phyloP scores from a whole-genome alignment of 2,888 invertebrate species.

The Eulithis testata region DNA sequence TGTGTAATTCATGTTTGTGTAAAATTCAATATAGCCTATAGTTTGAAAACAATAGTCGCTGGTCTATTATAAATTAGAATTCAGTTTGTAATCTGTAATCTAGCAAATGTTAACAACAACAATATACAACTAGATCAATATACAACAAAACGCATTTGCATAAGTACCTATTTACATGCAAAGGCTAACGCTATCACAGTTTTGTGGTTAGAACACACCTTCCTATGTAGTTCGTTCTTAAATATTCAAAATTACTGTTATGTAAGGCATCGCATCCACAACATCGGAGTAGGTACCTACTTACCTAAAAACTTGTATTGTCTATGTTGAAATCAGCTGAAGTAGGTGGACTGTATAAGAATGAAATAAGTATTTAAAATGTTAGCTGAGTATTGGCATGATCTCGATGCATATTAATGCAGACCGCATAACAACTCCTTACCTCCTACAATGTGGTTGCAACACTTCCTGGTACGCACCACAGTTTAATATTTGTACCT shows the following conservation, averaged over 20 bases:
- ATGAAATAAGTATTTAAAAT: constrained; percentile 38
- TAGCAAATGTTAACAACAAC: constrained; percentile 31
- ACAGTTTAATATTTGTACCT: constrained; percentile 22
- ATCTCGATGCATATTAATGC: constrained; percentile 74
- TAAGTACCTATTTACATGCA: constrained; percentile 11
- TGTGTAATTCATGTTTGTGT: constrained; percentile 26
- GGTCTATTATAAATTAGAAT: constrained; percentile 16
- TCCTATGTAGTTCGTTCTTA: constrained; percentile 7
- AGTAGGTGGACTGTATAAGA: constrained; percentile 48
- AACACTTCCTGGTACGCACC: constrained; percentile 68
- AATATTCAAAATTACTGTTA: constrained; percentile 18
- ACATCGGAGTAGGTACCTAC: constrained; percentile 1
- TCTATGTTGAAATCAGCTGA: constrained; percentile 46
- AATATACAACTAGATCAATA: constrained; percentile 22
- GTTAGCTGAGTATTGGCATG: constrained; percentile 38
- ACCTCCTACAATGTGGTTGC: constrained; percentile 65
- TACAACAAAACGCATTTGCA: constrained; percentile 20
- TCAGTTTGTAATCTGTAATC: constrained; percentile 16
- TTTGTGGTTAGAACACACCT: constrained; percentile 24
- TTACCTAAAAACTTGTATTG: constrained; percentile 3
- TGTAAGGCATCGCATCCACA: constrained; percentile 26
- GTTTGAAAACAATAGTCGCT: constrained; percentile 15
- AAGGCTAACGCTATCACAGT: constrained; percentile 2
- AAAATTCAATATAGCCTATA: constrained; percentile 14
- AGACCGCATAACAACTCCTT: constrained; percentile 66